These are phyloP conservation scores for Amblyopsis hoosieri DNA, from an alignment of 2,797 vertebrate species.

Conservation along the genomic window DNA sequence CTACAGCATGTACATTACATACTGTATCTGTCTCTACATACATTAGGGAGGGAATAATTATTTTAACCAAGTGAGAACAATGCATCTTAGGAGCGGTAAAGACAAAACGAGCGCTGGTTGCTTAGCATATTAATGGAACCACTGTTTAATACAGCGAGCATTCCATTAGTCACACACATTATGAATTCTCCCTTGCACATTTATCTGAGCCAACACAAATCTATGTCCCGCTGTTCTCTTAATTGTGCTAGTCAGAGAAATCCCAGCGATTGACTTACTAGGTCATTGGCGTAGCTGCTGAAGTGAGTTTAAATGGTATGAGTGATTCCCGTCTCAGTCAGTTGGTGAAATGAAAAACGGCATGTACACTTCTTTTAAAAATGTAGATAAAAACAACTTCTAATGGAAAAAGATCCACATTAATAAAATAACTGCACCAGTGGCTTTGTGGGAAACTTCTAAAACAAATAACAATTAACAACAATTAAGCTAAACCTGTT, in stretches of 20 bases:
- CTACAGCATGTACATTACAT: no score
- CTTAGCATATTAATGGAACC: conserved; percentile 61
- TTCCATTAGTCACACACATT: conserved; percentile 60
- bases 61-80: conserved; percentile 37
- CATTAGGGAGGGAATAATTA: conserved; percentile 27
- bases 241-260: conserved; percentile 49
- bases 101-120: conserved; percentile 43
- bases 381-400: no score
- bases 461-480: no score
- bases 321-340: conserved; percentile 31
- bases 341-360: conserved; percentile 9
- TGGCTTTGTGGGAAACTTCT: no score
- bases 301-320: conserved; percentile 36
- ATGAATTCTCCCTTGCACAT: conserved; percentile 53
- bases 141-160: conserved; percentile 48
- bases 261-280: conserved; percentile 44
- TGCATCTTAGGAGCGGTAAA: conserved; percentile 35
- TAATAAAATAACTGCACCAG: no score
- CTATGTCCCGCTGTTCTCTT: conserved; percentile 59
- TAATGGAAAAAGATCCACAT: no score
- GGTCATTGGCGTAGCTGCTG: conserved; percentile 50
- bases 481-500: no score
- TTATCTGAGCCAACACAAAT: conserved; percentile 54
- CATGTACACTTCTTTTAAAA: not conserved
- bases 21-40: conserved; percentile 23